Base-by-base conservation (phyloP, 2,888 invertebrate genomes). In the Ornithoptera priamus region DNA sequence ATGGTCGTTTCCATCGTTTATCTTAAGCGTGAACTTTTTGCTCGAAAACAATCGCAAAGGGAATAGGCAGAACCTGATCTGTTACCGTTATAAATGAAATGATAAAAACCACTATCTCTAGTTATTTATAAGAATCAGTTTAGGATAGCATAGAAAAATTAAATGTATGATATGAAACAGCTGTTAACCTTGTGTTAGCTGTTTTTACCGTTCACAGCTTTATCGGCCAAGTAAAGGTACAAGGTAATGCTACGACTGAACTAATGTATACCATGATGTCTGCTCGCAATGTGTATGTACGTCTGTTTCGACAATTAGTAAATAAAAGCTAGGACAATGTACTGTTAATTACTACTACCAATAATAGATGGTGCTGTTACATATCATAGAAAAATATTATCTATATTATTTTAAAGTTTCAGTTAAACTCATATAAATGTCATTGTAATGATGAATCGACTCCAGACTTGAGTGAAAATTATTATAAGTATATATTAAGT, bases 211-310 rank as follows among this genome's bases (percentile, higher is more conserved):
- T 36, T 60, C 17, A 7, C 36, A 59, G 24, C 58, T 59, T 24
- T 24, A 59, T 59, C 58, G 58, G 58, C 58, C 58, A 22, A 59
- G 58, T 59, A 46, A 46, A 46, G 46, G 60, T 60, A 60, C 60
- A 60, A 58, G 57, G 57, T 58, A 58, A 58, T 58, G 20, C 56
- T 56, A 10, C 15, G 22, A 60, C 4, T 62, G 10, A 53, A 62
- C 22, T 18, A 62, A 46, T 62, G 20, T 24, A 62, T 56, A 50
- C 18, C 5, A 17, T 18, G 18, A 50, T 50, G 15, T 53, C 18
- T 53, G 53, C 18, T n/a, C 2, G 18, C 53, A 6, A 53, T n/a
- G 4, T 53, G 53, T 53, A 18, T 53, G 5, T n/a, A 53, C n/a
- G 53, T 53, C 53, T 53, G 53, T 53, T n/a, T n/a, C n/a, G 18